Conservation (phyloP, 2,113 vertebrate species). For the Mustela nigripes region DNA sequence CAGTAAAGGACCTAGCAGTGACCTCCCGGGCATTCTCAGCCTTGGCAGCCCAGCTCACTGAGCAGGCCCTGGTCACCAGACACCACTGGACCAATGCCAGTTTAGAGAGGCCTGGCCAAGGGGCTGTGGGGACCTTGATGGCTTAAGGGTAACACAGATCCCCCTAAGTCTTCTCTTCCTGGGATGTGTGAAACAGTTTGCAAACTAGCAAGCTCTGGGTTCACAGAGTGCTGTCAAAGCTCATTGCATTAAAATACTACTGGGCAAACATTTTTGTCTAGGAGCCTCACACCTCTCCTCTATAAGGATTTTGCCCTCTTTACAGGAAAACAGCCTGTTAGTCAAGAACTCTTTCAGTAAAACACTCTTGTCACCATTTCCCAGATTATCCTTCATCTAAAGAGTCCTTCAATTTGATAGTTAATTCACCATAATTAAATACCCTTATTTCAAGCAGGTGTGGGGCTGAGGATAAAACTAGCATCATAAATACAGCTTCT, state of each 20-base stretch:
- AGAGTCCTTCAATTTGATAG: not conserved
- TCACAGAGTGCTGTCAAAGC: not conserved
- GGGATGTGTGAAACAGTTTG: not conserved
- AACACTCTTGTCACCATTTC: not conserved
- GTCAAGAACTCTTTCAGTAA: not conserved
- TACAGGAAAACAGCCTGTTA: not conserved
- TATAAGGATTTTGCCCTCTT: not conserved
- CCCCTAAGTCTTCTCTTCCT: not conserved
- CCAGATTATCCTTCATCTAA: not conserved
- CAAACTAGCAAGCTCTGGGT: not conserved
- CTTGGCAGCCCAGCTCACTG: not conserved
- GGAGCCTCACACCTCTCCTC: not conserved
- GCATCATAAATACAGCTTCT: not conserved
- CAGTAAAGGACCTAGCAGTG: rapidly evolving
- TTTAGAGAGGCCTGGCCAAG: rapidly evolving
- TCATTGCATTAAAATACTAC: not conserved
- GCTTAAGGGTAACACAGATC: not conserved
- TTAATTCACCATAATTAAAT: not conserved
- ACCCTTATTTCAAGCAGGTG: not conserved
- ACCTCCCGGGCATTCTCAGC: not conserved
- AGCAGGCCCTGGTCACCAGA: not conserved
- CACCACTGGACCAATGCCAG: not conserved
- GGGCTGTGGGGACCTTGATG: rapidly evolving
- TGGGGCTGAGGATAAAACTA: not conserved
- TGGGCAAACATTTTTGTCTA: not conserved